Conservation (phyloP, 2,113 vertebrate species). For the Ammodytes dubius region DNA sequence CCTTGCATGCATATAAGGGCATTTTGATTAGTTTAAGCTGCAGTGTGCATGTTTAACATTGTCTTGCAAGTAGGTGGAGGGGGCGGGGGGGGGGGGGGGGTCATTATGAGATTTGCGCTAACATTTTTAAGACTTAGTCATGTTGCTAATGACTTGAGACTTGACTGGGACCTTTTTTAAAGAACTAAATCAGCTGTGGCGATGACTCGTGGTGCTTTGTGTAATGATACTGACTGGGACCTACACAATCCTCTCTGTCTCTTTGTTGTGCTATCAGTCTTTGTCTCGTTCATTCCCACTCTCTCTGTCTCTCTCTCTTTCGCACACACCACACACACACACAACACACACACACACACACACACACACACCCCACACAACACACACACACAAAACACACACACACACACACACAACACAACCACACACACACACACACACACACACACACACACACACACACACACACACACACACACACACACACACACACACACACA, state of each 20-base stretch:
- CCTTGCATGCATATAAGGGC: not conserved
- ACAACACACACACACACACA: too few relatives aligned
- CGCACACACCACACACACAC: too few relatives aligned
- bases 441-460: too few relatives aligned
- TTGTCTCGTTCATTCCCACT: not conserved
- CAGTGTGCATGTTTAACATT: not conserved
- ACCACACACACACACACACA: too few relatives aligned
- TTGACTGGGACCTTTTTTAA: slow-evolving; percentile 13
- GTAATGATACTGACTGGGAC: slow-evolving; percentile 14
- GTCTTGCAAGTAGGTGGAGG: not conserved
- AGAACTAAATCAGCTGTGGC: slow-evolving; percentile 19
- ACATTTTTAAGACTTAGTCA: not conserved
- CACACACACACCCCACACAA: too few relatives aligned
- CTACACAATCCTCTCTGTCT: slow-evolving; percentile 14
- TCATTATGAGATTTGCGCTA: not conserved
- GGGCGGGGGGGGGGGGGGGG: not conserved
- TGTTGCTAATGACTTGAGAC: slow-evolving; percentile 19
- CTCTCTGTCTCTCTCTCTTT: not conserved
- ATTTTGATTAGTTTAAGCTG: not conserved
- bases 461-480: too few relatives aligned
- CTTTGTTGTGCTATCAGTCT: slow-evolving; percentile 22
- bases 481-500: too few relatives aligned
- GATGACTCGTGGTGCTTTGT: slow-evolving; percentile 12
- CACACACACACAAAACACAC: too few relatives aligned
- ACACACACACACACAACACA: too few relatives aligned